Evolutionary conservation across 2,113 vertebrate genomes (phyloP), one percentile per base, ranked within the genome.

Genomic region (Cheilinus undulatus): DNA sequence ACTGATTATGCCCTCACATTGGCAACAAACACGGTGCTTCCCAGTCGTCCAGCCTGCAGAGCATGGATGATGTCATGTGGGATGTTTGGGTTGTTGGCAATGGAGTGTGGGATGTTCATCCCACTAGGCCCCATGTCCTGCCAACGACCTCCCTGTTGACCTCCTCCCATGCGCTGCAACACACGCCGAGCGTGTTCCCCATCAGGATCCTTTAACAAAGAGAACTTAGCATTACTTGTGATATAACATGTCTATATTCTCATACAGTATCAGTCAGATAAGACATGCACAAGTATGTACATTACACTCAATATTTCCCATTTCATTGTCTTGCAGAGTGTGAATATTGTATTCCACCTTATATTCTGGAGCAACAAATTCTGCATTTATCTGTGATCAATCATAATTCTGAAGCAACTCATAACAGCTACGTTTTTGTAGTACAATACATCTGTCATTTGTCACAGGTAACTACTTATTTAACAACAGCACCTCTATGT

Each of bases 81-180:
- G 91, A 99, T 97, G 83, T 99, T 99, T 57, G 97, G 98, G 88
- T 99, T 99, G 93, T 97, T 99, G 73, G 96, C 88, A 78, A 99
- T 98, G 75, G 97, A 97, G 53, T 95, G 96, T 2, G 98, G 98
- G 32, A 99, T 78, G 90, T 95, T 99, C 89, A 98, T 94, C 78
- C 95, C 92, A 26, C 95, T 93, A 1, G 96, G 93, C 24, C 94
- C 93, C n/a, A 95, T 88, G 46, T 99, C 98, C 3, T 94, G 92
- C 45, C 93, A 95, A 34, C 96, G 95, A 53, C 93, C 94, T 65
- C 93, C 96, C 40, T 93, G 92, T 61, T 93, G 96, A 32, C 94
- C 94, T 46, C 93, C 96, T 79, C 95, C 95, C 5, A 87, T 94
- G 49, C 96, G 95, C 81, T 98, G 96, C 22, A 99, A 83, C 28